Conservation (phyloP, 1,140 invertebrate genomes). For the Drosophila insularis region DNA sequence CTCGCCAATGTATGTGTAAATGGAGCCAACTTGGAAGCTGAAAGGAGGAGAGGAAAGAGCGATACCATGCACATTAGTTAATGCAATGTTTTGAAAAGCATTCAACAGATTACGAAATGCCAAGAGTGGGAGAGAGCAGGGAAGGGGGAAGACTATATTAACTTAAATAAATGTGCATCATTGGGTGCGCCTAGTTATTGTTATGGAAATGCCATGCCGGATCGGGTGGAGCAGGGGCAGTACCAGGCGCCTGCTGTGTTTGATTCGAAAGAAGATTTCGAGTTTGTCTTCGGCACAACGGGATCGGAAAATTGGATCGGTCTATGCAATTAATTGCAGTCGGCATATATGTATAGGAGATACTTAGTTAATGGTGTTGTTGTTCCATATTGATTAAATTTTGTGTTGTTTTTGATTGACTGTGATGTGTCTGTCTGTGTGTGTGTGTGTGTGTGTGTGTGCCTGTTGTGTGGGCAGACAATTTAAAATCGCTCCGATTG, state of each 20-base stretch:
- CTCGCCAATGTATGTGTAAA: conserved; percentile 97
- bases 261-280: conserved; percentile 52
- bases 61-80: conserved; percentile 35
- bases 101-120: conserved; percentile 41
- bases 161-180: conserved; percentile 43
- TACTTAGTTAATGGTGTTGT: conserved; percentile 17
- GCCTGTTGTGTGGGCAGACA: neutral
- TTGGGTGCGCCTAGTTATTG: conserved; percentile 8
- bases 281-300: conserved; percentile 23
- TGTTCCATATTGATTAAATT: conserved; percentile 57
- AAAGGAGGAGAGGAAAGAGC: conserved; percentile 81
- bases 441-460: conserved; percentile 12
- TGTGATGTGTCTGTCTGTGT: conserved; percentile 13
- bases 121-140: neutral
- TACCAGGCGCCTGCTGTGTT: conserved; percentile 55
- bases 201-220: neutral
- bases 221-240: conserved; percentile 22
- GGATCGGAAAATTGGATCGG: conserved; percentile 18
- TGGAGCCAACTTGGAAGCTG: conserved; percentile 94
- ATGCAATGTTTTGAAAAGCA: conserved; percentile 50
- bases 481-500: neutral
- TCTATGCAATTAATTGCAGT: conserved; percentile 48
- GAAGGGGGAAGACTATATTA: neutral
- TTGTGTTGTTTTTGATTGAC: conserved; percentile 57
- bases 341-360: too few species aligned